Evolutionary conservation across 2,797 vertebrate species (phyloP).

Genomic region (Schizopygopsis pylzovi): DNA sequence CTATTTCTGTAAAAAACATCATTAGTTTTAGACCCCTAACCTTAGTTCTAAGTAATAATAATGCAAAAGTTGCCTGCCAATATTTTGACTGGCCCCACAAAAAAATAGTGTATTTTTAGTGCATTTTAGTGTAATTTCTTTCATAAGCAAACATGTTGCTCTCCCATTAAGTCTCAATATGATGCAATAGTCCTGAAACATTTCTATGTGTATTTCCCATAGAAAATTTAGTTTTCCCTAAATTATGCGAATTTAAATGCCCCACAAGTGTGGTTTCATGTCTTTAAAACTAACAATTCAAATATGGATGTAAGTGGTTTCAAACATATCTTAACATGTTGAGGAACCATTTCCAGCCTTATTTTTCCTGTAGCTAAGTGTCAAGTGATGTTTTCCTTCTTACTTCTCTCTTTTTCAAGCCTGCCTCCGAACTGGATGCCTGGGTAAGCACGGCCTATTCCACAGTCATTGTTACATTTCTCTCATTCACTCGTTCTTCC

Average conservation of each 20-base stretch:
- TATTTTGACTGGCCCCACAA: not conserved
- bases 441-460: slow-evolving; percentile 68
- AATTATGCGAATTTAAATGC: not conserved
- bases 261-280: not conserved
- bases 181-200: not conserved
- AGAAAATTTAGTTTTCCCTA: not conserved
- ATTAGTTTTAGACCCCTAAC: not conserved
- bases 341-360: not conserved
- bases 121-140: not conserved
- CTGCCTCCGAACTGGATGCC: slow-evolving; percentile 68
- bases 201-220: not conserved
- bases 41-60: not conserved
- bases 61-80: not conserved
- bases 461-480: slow-evolving; percentile 38
- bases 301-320: not conserved
- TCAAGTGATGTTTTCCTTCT: slow-evolving; percentile 37
- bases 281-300: not conserved
- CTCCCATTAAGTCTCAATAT: not conserved
- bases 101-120: not conserved
- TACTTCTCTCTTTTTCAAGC: slow-evolving; percentile 60
- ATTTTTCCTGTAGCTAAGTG: not conserved
- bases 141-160: not conserved
- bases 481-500: slow-evolving; percentile 27
- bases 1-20: not conserved
- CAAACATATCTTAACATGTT: not conserved